phyloP scores from a whole-genome alignment of 1,140 invertebrate genomes.

The Drosophila funebris region DNA sequence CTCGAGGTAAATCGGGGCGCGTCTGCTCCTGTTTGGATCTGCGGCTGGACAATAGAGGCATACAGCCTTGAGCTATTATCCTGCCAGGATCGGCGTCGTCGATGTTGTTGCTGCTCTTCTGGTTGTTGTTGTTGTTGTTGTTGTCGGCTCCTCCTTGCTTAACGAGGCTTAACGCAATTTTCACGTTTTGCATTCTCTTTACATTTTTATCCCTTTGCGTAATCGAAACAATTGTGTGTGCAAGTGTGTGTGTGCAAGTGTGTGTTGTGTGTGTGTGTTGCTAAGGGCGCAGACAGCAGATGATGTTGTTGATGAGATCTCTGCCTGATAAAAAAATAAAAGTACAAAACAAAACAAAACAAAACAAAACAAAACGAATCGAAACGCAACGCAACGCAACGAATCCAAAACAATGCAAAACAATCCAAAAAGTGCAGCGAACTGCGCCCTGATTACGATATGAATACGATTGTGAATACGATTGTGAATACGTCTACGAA shows the following conservation, averaged over 20 bases:
- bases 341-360: conserved; percentile 24
- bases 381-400: conserved; percentile 17
- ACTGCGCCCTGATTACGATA: conserved; percentile 29
- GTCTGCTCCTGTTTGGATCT: neutral
- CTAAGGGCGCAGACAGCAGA: conserved; percentile 30
- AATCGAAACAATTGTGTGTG: conserved; percentile 72
- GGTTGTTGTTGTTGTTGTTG: no score
- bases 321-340: conserved; percentile 60
- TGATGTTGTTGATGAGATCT: conserved; percentile 35
- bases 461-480: neutral
- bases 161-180: conserved; percentile 26
- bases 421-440: conserved; percentile 40
- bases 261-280: neutral
- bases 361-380: conserved; percentile 32
- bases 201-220: conserved; percentile 58
- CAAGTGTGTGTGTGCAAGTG: neutral
- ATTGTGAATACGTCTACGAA: neutral
- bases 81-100: conserved; percentile 28
- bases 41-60: conserved; percentile 61
- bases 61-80: conserved; percentile 80
- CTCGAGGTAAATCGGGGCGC: neutral
- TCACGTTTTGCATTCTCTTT: conserved; percentile 44
- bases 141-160: neutral
- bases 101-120: no score
- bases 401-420: conserved; percentile 26